These are phyloP conservation scores for Potorous gilbertii DNA, from an alignment of 2,797 vertebrate genomes.

Conservation along the genomic window DNA sequence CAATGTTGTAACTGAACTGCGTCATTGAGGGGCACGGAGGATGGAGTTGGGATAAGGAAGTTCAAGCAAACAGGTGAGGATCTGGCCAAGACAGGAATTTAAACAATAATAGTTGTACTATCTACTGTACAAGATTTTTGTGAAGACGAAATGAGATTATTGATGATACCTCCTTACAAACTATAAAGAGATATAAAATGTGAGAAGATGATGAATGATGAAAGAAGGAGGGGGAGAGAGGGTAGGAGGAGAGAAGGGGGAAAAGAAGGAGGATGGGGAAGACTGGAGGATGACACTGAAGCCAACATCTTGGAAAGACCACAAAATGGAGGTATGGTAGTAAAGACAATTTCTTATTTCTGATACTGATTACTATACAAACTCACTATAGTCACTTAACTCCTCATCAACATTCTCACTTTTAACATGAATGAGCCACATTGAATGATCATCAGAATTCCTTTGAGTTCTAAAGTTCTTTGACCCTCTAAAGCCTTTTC, in stretches of 20 bases:
- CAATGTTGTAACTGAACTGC: background rate
- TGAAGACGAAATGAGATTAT: background rate
- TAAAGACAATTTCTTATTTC: background rate
- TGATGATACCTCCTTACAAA: background rate
- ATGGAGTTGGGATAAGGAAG: background rate
- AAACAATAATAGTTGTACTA: background rate
- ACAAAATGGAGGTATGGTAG: background rate
- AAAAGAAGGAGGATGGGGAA: background rate
- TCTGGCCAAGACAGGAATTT: background rate
- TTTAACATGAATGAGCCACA: background rate
- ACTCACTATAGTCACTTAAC: background rate
- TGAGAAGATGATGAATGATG: background rate
- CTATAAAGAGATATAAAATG: background rate
- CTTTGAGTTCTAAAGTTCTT: background rate
- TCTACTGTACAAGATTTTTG: background rate
- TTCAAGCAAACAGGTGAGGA: background rate
- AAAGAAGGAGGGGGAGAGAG: background rate
- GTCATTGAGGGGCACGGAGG: too few relatives aligned
- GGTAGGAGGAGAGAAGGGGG: rapidly evolving
- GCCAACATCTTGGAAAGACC: background rate
- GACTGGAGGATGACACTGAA: background rate
- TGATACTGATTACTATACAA: background rate
- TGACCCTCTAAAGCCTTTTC: background rate
- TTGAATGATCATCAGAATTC: background rate
- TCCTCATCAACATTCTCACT: background rate